Evolutionary conservation across 1,140 invertebrate species (phyloP).

Genomic region (Melanaphis sacchari): DNA sequence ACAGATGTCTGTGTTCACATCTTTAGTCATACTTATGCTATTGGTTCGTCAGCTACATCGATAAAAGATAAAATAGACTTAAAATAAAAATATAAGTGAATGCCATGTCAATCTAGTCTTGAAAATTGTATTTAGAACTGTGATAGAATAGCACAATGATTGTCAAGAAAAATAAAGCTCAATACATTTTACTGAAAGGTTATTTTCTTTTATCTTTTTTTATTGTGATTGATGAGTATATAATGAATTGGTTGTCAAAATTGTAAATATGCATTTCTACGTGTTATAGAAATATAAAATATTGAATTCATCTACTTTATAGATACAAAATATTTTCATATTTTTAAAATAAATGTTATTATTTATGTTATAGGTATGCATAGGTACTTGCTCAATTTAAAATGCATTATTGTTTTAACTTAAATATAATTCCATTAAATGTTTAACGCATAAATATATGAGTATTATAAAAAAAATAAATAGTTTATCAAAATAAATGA

Average conservation of each 20-base stretch:
- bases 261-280: neutral
- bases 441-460: too few relatives aligned
- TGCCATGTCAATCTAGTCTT: neutral
- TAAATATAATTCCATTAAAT: too few relatives aligned
- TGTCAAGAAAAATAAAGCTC: neutral
- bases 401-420: too few relatives aligned
- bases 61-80: constrained; percentile 1
- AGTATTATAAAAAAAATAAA: too few relatives aligned
- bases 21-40: neutral
- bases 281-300: neutral
- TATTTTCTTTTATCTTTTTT: constrained; percentile 1
- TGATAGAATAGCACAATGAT: constrained; percentile 5
- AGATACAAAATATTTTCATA: neutral
- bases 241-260: constrained; percentile 5
- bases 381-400: too few relatives aligned
- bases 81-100: constrained; percentile 6
- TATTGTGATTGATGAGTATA: neutral
- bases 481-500: too few relatives aligned
- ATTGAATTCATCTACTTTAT: neutral
- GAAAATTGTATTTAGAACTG: neutral
- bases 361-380: too few relatives aligned
- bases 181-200: constrained; percentile 6
- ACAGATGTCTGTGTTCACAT: neutral
- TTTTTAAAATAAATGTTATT: neutral
- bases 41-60: neutral